phyloP scores from a whole-genome alignment of 2,113 vertebrate species.

The Columba janthina region DNA sequence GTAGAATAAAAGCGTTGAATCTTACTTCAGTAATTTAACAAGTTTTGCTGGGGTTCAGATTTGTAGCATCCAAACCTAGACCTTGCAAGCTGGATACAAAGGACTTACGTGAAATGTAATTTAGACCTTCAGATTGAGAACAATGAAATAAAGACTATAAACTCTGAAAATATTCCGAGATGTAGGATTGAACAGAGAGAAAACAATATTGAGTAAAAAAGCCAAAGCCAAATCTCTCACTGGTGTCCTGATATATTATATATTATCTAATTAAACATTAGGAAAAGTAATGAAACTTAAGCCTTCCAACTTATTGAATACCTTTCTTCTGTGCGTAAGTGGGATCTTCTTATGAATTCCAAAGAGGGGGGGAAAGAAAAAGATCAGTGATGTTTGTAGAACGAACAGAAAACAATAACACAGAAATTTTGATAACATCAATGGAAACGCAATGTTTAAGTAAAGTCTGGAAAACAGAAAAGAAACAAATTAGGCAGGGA shows the following conservation, averaged over 20 bases:
- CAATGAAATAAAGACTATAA: background rate
- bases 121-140: background rate
- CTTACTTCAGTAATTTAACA: background rate
- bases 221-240: background rate
- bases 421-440: slow-evolving; percentile 69
- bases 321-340: slow-evolving; percentile 93
- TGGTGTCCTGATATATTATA: background rate
- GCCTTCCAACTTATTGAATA: slow-evolving; percentile 76
- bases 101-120: background rate
- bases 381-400: slow-evolving; percentile 84
- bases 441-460: slow-evolving; percentile 78
- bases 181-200: background rate
- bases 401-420: slow-evolving; percentile 66
- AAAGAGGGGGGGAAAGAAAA: slow-evolving; percentile 83
- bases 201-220: background rate
- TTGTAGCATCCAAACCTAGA: background rate
- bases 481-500: slow-evolving; percentile 82
- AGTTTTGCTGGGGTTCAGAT: background rate
- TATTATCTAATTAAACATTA: background rate
- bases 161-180: background rate
- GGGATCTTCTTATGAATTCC: slow-evolving; percentile 93
- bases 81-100: background rate
- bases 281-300: slow-evolving; percentile 32
- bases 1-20: background rate
- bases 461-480: slow-evolving; percentile 87